Evolutionary conservation across 2,797 vertebrate genomes (phyloP).

Genomic region (Pangasius sanitwongsei): DNA sequence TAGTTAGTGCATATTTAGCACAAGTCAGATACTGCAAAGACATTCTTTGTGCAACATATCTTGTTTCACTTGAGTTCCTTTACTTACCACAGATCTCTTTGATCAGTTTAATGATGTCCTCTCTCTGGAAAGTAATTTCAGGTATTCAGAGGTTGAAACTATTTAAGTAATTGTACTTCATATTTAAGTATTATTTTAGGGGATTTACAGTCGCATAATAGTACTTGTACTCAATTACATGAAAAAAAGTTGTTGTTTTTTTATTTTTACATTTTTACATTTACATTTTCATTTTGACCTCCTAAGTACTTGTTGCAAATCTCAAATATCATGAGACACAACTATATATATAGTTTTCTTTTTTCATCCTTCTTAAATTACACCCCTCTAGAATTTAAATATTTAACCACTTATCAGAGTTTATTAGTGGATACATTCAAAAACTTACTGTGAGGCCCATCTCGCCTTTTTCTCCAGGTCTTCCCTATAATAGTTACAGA

Average conservation of each 20-base stretch:
- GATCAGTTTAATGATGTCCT: constrained; percentile 90
- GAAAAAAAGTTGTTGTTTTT: too few relatives aligned
- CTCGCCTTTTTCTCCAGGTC: constrained; percentile 82
- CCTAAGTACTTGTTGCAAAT: not conserved
- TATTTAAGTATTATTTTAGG: not conserved
- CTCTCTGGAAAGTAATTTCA: constrained; percentile 75
- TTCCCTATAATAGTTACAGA: constrained; percentile 72
- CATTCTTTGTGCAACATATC: not conserved
- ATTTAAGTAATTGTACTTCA: not conserved
- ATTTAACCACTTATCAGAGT: not conserved
- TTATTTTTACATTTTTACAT: too few relatives aligned
- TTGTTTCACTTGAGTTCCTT: constrained; percentile 23
- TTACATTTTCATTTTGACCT: not conserved
- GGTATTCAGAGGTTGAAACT: not conserved
- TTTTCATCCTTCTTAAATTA: not conserved
- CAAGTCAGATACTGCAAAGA: not conserved
- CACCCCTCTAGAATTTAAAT: not conserved
- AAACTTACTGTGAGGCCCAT: constrained; percentile 85
- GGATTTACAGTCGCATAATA: not conserved
- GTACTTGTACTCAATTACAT: not conserved
- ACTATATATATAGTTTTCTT: too few relatives aligned
- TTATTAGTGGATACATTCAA: not conserved
- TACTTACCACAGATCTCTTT: constrained; percentile 90
- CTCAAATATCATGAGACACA: not conserved
- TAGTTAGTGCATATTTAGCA: not conserved